Evolutionary conservation across 1,140 invertebrate genomes (phyloP).

Genomic region (Ditylenchus dipsaci): DNA sequence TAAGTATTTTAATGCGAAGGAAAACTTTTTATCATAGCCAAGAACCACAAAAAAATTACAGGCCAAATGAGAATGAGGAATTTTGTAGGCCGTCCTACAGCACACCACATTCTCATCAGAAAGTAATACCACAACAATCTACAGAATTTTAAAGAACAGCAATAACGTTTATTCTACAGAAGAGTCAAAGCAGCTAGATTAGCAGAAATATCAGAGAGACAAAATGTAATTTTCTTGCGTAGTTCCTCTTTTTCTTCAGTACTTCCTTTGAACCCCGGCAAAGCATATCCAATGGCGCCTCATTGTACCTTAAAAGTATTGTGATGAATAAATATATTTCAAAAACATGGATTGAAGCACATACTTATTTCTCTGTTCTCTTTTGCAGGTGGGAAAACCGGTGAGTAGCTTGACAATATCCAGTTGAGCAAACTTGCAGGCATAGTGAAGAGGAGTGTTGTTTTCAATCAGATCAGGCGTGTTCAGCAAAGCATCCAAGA

Average conservation of each 20-base stretch:
- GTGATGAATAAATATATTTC: not conserved
- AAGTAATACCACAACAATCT: not conserved
- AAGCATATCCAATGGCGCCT: not conserved
- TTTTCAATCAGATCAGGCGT: constrained; percentile 7
- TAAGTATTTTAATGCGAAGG: too few species aligned
- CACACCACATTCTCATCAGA: not conserved
- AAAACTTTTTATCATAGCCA: too few species aligned
- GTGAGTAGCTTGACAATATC: not conserved
- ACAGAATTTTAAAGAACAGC: not conserved
- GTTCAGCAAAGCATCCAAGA: constrained; percentile 2
- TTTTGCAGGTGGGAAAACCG: not conserved
- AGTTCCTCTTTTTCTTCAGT: not conserved
- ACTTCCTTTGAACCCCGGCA: not conserved
- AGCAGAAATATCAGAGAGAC: too few species aligned
- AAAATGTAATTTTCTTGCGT: too few species aligned
- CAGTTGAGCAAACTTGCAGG: not conserved
- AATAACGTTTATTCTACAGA: not conserved
- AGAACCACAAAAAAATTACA: too few species aligned
- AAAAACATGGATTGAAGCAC: not conserved
- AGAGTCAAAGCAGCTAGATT: too few species aligned
- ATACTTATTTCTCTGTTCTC: not conserved
- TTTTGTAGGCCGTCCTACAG: not conserved
- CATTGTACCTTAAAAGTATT: constrained; percentile 1
- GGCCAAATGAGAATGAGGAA: not conserved
- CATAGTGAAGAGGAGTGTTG: constrained; percentile 8